Percentiles rank a stretch among this genome's conserved stretches.
Conservation (phyloP, 2,113 vertebrate species). For the Apteryx owenii region DNA sequence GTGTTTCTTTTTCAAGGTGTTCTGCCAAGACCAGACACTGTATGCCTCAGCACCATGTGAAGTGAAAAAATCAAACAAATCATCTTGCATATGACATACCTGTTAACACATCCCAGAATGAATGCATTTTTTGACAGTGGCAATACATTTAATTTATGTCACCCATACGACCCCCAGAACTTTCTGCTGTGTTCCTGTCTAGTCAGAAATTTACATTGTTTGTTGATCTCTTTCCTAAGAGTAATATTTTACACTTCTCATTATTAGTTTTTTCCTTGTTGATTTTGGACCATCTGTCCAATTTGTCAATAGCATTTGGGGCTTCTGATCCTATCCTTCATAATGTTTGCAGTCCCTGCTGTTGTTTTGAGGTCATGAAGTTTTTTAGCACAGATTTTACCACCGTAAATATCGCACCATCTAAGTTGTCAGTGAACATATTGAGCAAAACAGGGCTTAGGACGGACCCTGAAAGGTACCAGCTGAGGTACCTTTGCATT, state of each 20-base stretch:
- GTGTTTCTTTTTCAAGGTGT: not conserved
- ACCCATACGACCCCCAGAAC: not conserved
- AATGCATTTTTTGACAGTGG: not conserved
- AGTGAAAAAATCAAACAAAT: not conserved
- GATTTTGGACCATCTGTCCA: not conserved
- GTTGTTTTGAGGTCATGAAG: not conserved
- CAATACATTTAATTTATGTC: not conserved
- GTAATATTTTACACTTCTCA: not conserved
- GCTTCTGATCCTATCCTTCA: not conserved
- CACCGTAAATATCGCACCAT: not conserved
- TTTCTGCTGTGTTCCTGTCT: not conserved
- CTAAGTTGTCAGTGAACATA: not conserved
- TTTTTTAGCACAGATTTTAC: not conserved
- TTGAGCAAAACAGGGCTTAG: not conserved
- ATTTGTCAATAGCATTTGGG: not conserved
- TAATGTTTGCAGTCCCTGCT: not conserved
- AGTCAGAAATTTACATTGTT: not conserved
- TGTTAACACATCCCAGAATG: not conserved
- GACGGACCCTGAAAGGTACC: not conserved
- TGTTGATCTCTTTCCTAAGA: not conserved
- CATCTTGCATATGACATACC: not conserved
- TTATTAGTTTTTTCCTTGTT: not conserved
- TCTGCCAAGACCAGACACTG: not conserved
- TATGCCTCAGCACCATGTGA: not conserved
- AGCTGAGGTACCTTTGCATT: not conserved